Base-by-base conservation (phyloP, 2,888 invertebrate species). In the Troides aeacus region DNA sequence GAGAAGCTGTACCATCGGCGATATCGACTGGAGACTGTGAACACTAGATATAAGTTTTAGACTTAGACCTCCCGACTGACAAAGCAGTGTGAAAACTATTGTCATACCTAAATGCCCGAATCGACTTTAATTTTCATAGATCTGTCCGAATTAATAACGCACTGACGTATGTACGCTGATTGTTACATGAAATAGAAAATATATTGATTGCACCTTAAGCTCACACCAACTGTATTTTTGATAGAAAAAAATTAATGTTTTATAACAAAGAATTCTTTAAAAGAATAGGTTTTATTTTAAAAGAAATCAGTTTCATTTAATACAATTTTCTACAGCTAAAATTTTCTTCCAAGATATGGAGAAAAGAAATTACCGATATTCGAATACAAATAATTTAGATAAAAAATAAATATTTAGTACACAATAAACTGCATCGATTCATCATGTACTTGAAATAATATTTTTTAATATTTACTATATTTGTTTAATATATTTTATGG, bases 1-100 rank as follows among this genome's bases (percentile, higher is more conserved):
- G 86, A 83, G 82, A 85, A 80, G 77, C 81, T 78, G 76, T 72
- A 76, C 75, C 81, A 79, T 39, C 84, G 84, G 83, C 84, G 85
- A 83, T 85, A 84, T 85, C 85, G 84, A 84, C 83, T 84, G 79
- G 83, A 84, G 86, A 89, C 91, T 90, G 92, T 90, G 88, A 87
- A 90, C 87, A 89, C 84, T 90, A 90, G 85, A 65, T 81, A 70
- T 85, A 86, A 82, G 80, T 72, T 71, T 77, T 77, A 79, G 74
- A 71, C 76, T 72, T 88, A 88, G 84, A 53, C 5, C 53, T 76
- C 81, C 85, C 87, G 90, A 92, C 90, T 90, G 92, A 91, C 80
- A 80, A 76, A 74, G 80, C 86, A 83, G 86, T 86, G 87, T 85
- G 88, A 83, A 87, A 89, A 86, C 82, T 79, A 84, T 83, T 82